Evolutionary conservation across 2,113 vertebrate species (phyloP), one percentile per base, ranked within the genome.

Genomic region (Cyprinodon tularosa): DNA sequence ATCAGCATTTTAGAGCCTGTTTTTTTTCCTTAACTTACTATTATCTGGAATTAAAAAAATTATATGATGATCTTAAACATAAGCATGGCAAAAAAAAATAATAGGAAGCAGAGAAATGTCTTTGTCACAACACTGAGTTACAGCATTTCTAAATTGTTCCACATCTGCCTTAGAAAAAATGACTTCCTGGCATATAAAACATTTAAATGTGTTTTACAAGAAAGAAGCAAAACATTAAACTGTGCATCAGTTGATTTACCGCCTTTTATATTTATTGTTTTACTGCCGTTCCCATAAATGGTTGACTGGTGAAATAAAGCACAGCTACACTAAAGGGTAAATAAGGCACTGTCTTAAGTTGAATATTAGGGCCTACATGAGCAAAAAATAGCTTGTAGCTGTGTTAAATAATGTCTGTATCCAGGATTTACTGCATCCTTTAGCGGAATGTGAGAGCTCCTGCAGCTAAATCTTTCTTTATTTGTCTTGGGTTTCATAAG

Each of bases 341-440:
- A 57, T 57, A 57, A 57, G n/a, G 20, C n/a, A 5, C 50, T 9
- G 2, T 20, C 7, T 8, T 8, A 50, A 50, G 50, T 67, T 60
- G 12, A 13, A 60, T 53, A 37, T 15, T 3, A 8, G 29, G 7
- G 0, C 2, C 39, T 66, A 67, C 42, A 13, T 42, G 50, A 40
- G 45, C 36, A 70, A 29, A 72, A 61, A 72, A 61, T 62, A 59
- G 48, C 4, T 50, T 14, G 48, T 67, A 62, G 69, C 68, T 72
- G 71, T 14, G 63, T 61, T 44, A 38, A 40, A 10, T 57, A 64
- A 78, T n/a, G 12, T 72, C 66, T 62, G 37, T 62, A 22, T 39
- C 4, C 10, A 14, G 74, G 66, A 72, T 67, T 59, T 40, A 83
- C 48, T 74, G 45, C n/a, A 37, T 76, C 20, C 8, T 22, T 22